Evolutionary conservation across 2,797 vertebrate genomes (phyloP).

Genomic region (Rhinogobio ventralis): DNA sequence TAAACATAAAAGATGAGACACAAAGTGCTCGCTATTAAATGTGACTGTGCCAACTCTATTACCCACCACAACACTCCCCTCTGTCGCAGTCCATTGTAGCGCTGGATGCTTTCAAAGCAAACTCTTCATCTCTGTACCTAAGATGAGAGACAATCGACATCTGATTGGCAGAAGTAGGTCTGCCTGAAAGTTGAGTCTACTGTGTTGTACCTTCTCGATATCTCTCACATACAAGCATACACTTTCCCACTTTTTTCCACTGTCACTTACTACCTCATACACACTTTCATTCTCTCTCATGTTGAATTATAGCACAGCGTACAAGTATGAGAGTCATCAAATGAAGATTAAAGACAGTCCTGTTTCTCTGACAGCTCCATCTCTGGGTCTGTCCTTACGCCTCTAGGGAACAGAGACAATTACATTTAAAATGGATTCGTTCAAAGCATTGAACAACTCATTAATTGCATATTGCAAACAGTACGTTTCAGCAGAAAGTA

Average conservation of each 20-base stretch:
- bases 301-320: constrained; percentile 62
- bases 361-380: constrained; percentile 70
- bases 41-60: constrained; percentile 36
- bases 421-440: constrained; percentile 81
- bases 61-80: constrained; percentile 32
- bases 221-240: constrained; percentile 15
- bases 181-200: constrained; percentile 55
- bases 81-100: constrained; percentile 26
- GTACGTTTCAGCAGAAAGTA: constrained; percentile 82
- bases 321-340: constrained; percentile 72
- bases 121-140: constrained; percentile 37
- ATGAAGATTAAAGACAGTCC: constrained; percentile 79
- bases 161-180: constrained; percentile 68
- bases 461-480: constrained; percentile 83
- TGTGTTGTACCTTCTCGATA: constrained; percentile 37
- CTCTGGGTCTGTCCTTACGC: constrained; percentile 59
- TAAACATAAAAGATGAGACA: constrained; percentile 33
- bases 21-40: constrained; percentile 50
- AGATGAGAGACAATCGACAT: constrained; percentile 50
- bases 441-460: constrained; percentile 83
- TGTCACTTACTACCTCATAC: constrained; percentile 48
- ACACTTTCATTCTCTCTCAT: constrained; percentile 56
- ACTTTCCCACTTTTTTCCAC: constrained; percentile 6
- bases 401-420: constrained; percentile 79
- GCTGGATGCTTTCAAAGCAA: constrained; percentile 55